A percentile compares a stretch with the other conserved stretches of the same genome.
phyloP scores from a whole-genome alignment of 1,140 invertebrate genomes.

The Rhynchophorus ferrugineus region DNA sequence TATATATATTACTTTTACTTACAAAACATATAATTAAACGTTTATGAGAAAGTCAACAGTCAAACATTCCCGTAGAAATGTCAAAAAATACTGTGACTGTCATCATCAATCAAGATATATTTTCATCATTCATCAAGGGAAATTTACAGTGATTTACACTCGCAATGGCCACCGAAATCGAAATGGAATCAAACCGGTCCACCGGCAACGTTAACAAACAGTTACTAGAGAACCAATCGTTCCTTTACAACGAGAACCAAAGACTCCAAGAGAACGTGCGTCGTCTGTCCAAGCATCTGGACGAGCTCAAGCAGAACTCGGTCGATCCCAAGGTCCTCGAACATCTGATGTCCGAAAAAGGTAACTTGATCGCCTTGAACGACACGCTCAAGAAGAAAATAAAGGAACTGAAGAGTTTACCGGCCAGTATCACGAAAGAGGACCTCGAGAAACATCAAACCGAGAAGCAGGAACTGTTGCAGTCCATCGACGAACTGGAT shows the following conservation, averaged over 20 bases:
- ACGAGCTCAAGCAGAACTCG: slow-evolving; percentile 12
- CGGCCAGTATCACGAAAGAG: not conserved
- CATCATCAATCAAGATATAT: slow-evolving; percentile 9
- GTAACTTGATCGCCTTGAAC: slow-evolving; percentile 16
- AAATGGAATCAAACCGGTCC: not conserved
- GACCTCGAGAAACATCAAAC: slow-evolving; percentile 8
- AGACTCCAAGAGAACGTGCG: slow-evolving; percentile 20
- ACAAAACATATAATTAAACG: not conserved
- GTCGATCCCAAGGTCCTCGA: slow-evolving; percentile 19
- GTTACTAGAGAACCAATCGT: slow-evolving; percentile 24
- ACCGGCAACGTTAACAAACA: slow-evolving; percentile 16
- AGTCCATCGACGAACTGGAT: slow-evolving; percentile 22
- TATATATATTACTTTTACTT: not conserved
- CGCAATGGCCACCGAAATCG: slow-evolving; percentile 10
- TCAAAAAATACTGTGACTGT: slow-evolving; percentile 4
- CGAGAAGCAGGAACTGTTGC: slow-evolving; percentile 15
- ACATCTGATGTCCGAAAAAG: slow-evolving; percentile 18
- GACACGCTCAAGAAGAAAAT: slow-evolving; percentile 24
- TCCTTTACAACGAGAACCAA: slow-evolving; percentile 23
- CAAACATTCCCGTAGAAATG: too few species aligned
- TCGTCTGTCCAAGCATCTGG: slow-evolving; percentile 19
- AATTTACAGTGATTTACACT: slow-evolving; percentile 16
- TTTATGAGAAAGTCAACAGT: not conserved
- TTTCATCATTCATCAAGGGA: slow-evolving; percentile 7
- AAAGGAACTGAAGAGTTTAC: slow-evolving; percentile 6